Conservation (phyloP, 2,113 vertebrate species). For the Lipotes vexillifer region DNA sequence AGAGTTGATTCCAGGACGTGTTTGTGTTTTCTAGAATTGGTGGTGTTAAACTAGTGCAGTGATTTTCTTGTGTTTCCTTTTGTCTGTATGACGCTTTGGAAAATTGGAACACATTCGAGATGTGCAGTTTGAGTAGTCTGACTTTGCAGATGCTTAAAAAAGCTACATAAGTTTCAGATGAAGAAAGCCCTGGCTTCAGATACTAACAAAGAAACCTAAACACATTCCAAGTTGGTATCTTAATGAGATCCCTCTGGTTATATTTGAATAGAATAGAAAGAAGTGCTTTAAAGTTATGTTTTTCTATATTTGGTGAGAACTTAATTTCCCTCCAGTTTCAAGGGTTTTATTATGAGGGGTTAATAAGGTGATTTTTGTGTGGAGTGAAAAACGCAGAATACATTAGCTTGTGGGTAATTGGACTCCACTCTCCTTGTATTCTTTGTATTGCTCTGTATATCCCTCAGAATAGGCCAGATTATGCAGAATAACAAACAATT, state of each 20-base stretch:
- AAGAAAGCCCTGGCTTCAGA: neutral
- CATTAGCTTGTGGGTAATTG: neutral
- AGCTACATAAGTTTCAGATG: neutral
- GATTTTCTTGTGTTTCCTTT: neutral
- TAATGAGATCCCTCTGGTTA: neutral
- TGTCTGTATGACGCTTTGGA: neutral
- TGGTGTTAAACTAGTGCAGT: neutral
- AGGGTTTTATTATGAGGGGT: neutral
- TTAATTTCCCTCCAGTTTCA: neutral
- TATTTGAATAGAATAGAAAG: conserved; percentile 7
- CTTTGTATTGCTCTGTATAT: neutral
- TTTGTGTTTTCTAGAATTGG: neutral
- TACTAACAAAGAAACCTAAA: neutral
- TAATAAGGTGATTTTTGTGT: neutral
- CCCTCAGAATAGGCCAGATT: neutral
- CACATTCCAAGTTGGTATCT: neutral
- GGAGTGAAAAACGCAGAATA: neutral
- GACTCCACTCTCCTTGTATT: neutral
- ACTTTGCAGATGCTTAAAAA: conserved; percentile 2
- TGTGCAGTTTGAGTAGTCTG: neutral
- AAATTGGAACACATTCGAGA: neutral
- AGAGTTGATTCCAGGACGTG: neutral
- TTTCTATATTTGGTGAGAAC: neutral
- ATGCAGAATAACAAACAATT: neutral
- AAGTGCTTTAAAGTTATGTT: neutral